Evolutionary conservation across 2,113 vertebrate genomes (phyloP).

Genomic region (Glaucomys volans): DNA sequence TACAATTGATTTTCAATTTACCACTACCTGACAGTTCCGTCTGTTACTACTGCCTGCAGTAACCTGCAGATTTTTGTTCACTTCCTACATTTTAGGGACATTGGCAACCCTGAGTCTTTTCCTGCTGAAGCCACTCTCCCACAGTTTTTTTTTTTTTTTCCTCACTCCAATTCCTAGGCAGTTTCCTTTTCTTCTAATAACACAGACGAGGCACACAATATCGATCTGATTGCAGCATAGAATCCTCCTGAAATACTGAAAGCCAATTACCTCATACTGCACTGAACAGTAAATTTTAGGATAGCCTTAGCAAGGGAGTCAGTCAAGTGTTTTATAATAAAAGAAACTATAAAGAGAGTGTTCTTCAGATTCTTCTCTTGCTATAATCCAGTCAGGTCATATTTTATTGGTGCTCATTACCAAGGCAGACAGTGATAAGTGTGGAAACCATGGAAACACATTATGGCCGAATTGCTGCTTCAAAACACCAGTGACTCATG

Average conservation of each 20-base stretch:
- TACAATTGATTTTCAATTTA: background rate
- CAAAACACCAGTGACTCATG: conserved; percentile 65
- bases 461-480: conserved; percentile 74
- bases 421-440: conserved; percentile 73
- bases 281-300: conserved; percentile 61
- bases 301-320: conserved; percentile 71
- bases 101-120: background rate
- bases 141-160: background rate
- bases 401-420: conserved; percentile 85
- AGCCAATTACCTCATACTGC: conserved; percentile 35
- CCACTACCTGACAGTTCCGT: background rate
- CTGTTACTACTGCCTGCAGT: background rate
- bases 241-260: conserved; percentile 57
- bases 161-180: background rate
- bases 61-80: background rate
- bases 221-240: conserved; percentile 76
- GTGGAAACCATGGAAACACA: conserved; percentile 75
- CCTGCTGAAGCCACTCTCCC: background rate
- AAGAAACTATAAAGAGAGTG: conserved; percentile 74
- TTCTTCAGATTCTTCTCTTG: conserved; percentile 65
- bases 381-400: conserved; percentile 71
- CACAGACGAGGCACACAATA: conserved; percentile 36
- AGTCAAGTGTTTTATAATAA: conserved; percentile 67
- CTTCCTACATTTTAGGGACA: background rate
- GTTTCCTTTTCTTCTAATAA: conserved; percentile 39